Evolutionary conservation across 2,888 invertebrate species (phyloP), one percentile per base, ranked within the genome.

Genomic region (Napeogenes sylphis): DNA sequence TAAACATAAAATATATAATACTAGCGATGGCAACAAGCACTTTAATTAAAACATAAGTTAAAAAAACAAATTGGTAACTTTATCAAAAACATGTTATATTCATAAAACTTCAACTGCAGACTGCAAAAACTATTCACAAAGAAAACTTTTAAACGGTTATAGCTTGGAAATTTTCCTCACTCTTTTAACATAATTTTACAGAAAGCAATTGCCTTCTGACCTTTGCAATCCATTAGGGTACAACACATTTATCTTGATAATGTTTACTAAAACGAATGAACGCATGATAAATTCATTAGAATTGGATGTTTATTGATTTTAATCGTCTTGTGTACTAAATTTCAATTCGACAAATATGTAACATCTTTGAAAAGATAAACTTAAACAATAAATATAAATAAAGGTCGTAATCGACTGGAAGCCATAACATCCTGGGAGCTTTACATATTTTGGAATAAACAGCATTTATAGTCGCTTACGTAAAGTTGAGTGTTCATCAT

Each of bases 361-460:
- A 3, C 1, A 35, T 35, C 6, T 2, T 5, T 35, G 35, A 6
- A 6, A 35, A 35, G 35, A 35, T 35, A 35, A 35, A 35, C 35
- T 35, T 2, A 5, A 42, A 12, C 10, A 42, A 42, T 42, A 42
- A 42, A 42, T 42, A 42, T 42, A 42, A 42, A 42, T 42, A 6
- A 42, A 3, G 42, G 10, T 42, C 10, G 42, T 42, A 42, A 42
- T 42, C 42, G 42, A 42, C 10, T 42, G 42, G 42, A 42, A 42
- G 1, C 42, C 42, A 42, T 42, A 42, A 42, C 42, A 42, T 8
- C 42, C 42, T 6, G 5, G 12, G 42, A 42, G 42, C 42, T 42
- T 42, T 42, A 42, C 42, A 55, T 54, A 47, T 62, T 63, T 47
- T 53, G 21, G 45, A 56, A 63, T 63, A 63, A 63, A 63, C 51